phyloP scores from a whole-genome alignment of 2,797 vertebrate species.

The Coregonus sp. region DNA sequence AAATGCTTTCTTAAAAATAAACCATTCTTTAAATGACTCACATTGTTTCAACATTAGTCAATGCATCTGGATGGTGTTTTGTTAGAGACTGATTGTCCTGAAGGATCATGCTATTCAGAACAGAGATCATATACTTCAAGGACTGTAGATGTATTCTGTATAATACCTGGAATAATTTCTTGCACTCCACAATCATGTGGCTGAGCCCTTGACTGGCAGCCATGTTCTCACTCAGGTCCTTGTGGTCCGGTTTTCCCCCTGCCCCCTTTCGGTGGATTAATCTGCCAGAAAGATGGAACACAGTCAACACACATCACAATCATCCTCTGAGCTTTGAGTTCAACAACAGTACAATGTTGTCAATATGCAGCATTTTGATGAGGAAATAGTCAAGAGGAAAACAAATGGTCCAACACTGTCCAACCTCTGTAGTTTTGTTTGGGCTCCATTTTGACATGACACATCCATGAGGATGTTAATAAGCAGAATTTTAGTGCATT shows the following conservation, averaged over 20 bases:
- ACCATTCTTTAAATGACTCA: too few relatives aligned
- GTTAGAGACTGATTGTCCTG: not conserved
- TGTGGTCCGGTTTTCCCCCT: constrained; percentile 78
- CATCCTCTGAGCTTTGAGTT: not conserved
- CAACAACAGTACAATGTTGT: not conserved
- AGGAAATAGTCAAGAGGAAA: not conserved
- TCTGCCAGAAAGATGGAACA: constrained; percentile 51
- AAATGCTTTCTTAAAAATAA: too few relatives aligned
- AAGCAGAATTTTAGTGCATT: not conserved
- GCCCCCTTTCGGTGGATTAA: constrained; percentile 73
- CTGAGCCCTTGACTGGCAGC: constrained; percentile 81
- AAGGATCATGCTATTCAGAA: not conserved
- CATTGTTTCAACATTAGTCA: too few relatives aligned
- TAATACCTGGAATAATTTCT: constrained; percentile 84
- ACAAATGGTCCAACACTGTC: not conserved
- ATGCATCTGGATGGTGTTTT: not conserved
- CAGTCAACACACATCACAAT: not conserved
- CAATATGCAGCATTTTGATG: too few relatives aligned
- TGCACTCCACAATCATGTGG: constrained; percentile 86
- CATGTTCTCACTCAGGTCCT: constrained; percentile 84
- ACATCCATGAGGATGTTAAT: not conserved
- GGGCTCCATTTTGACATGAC: not conserved
- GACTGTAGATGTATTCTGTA: not conserved
- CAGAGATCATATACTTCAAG: not conserved
- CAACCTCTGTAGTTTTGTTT: not conserved